Evolutionary conservation across 2,113 vertebrate species (phyloP).

Genomic region (Megalops atlanticus): DNA sequence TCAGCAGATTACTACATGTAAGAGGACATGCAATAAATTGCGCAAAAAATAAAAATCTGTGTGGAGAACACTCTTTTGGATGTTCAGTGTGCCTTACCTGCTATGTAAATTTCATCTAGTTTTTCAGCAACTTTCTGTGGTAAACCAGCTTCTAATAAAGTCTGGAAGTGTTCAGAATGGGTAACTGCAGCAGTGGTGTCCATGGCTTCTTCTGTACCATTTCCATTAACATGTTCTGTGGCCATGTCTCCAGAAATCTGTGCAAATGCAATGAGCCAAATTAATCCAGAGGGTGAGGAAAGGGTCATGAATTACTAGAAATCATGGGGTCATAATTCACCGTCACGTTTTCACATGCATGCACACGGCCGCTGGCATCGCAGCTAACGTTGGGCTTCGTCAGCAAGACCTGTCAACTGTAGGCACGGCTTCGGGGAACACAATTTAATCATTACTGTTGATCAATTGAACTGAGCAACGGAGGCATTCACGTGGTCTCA

Average conservation of each 20-base stretch:
- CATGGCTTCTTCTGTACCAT: conserved; percentile 97
- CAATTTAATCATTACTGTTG: background rate
- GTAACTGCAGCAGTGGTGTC: conserved; percentile 86
- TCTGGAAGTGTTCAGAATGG: conserved; percentile 92
- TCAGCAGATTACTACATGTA: conserved; percentile 60
- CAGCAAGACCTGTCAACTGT: background rate
- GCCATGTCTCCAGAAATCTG: conserved; percentile 96
- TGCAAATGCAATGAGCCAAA: conserved; percentile 75
- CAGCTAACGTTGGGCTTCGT: background rate
- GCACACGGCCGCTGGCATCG: conserved; percentile 4
- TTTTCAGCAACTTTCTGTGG: conserved; percentile 96
- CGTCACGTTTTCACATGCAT: conserved; percentile 11
- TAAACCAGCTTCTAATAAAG: conserved; percentile 92
- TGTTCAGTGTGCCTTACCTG: conserved; percentile 84
- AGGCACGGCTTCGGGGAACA: background rate
- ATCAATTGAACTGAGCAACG: background rate
- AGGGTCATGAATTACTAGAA: conserved; percentile 19
- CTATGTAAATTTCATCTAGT: conserved; percentile 96
- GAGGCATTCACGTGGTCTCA: background rate
- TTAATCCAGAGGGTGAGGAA: conserved; percentile 64
- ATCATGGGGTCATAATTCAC: conserved; percentile 20
- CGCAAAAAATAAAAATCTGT: conserved; percentile 9
- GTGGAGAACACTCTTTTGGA: conserved; percentile 58
- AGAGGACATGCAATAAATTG: conserved; percentile 56
- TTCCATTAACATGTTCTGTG: conserved; percentile 97